Percentiles rank a stretch among this genome's conserved stretches.
These are phyloP conservation scores for Dicranocentrus wangi DNA, from an alignment of 2,888 invertebrate genomes.

Conservation along the genomic window DNA sequence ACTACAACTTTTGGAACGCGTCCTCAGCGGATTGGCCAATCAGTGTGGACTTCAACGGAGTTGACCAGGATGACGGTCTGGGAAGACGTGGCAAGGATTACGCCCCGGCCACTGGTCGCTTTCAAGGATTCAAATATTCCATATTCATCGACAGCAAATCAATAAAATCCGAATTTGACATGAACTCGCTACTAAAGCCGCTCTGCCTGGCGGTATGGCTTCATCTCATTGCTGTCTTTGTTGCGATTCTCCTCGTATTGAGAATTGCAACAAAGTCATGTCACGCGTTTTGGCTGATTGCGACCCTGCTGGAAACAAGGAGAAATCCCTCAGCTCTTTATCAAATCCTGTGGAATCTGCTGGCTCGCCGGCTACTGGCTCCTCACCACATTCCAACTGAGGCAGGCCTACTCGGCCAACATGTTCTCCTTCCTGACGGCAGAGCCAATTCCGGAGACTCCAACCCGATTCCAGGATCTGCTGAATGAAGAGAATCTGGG, in stretches of 20 bases:
- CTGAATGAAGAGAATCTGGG: not conserved
- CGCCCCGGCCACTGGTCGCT: slow-evolving; percentile 19
- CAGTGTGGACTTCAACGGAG: not conserved
- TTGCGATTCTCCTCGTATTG: not conserved
- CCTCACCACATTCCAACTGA: not conserved
- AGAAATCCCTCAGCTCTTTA: not conserved
- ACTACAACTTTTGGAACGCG: slow-evolving; percentile 1
- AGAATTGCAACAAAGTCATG: slow-evolving; percentile 4
- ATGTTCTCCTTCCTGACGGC: slow-evolving; percentile 15
- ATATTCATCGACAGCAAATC: slow-evolving; percentile 29
- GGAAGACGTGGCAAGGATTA: slow-evolving; percentile 27
- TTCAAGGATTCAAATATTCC: slow-evolving; percentile 28
- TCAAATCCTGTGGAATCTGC: no score
- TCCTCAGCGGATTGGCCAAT: slow-evolving; percentile 3
- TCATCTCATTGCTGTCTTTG: not conserved
- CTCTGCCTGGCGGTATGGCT: slow-evolving; percentile 8
- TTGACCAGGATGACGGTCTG: not conserved
- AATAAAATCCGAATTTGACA: slow-evolving; percentile 34
- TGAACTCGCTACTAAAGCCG: slow-evolving; percentile 22
- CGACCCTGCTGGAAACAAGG: slow-evolving; percentile 27
- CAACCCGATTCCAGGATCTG: not conserved
- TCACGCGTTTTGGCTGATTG: slow-evolving; percentile 6
- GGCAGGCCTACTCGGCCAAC: not conserved
- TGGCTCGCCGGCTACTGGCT: not conserved
- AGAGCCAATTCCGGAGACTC: not conserved